Evolutionary conservation across 2,113 vertebrate genomes (phyloP), one percentile per base, ranked within the genome.

Genomic region (Vidua macroura): DNA sequence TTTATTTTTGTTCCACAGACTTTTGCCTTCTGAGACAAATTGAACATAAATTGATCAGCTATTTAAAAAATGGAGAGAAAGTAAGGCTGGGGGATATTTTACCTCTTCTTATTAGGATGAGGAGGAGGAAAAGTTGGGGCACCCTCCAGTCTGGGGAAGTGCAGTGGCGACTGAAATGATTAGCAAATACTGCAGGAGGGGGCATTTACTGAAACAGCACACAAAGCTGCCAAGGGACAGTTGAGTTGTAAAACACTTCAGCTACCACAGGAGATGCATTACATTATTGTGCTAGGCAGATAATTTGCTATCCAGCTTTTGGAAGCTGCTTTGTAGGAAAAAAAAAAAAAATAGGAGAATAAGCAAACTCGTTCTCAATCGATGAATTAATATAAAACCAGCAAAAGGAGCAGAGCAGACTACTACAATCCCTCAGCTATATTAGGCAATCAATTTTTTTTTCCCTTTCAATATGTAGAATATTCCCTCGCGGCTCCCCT

Each of bases 351-450:
- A 78, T 24, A 70, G 22, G 30, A 72, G 69, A 90, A 88, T 70
- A 92, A 92, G 89, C 89, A 95, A 94, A 93, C 92, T 88, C 1
- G 0, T 53, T 93, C 59, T 94, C 91, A 93, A 95, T 96, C 41
- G 6, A 94, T 83, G 81, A 93, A 95, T 96, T 96, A 96, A 90
- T 94, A 91, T 67, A 92, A 96, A 97, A 92, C 43, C 69, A 91
- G 70, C 83, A 76, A 90, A 96, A 94, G 60, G 37, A 91, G 83
- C 63, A 44, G 78, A 83, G 41, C 74, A 90, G 70, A 44, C 77
- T 92, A 17, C 64, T 90, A 55, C 86, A 88, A 90, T 94, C 86
- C 73, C 78, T 95, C 92, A 94, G 73, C 58, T 95, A 60, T 91
- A 96, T 95, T 93, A 93, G 78, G 75, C 93, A 96, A 97, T 91